Conservation (phyloP, 2,888 invertebrate species). For the Panopea generosa region DNA sequence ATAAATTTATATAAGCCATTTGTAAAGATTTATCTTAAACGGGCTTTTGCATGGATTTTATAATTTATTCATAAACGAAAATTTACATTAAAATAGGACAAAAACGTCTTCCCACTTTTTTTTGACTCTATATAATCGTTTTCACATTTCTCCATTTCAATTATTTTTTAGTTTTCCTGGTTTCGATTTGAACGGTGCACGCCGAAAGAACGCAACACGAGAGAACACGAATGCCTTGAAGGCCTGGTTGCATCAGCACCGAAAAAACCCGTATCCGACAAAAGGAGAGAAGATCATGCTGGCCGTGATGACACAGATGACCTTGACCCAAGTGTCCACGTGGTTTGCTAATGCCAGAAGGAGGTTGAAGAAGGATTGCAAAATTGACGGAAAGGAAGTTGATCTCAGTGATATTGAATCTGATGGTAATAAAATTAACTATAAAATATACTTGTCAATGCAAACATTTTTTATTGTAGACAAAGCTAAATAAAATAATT, state of each 20-base stretch:
- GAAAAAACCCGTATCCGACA: conserved; percentile 98
- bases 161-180: conserved; percentile 68
- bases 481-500: background rate
- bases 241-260: conserved; percentile 98
- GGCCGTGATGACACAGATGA: conserved; percentile 98
- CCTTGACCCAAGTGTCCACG: conserved; percentile 94
- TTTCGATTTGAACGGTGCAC: conserved; percentile 91
- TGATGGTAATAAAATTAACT: conserved; percentile 30
- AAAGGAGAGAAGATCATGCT: conserved; percentile 98
- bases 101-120: no score
- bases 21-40: no score
- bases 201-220: conserved; percentile 98
- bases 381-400: conserved; percentile 89
- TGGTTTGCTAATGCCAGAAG: conserved; percentile 98
- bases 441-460: background rate
- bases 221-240: conserved; percentile 99
- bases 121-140: no score
- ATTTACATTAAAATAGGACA: no score
- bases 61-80: no score
- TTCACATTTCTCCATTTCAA: no score
- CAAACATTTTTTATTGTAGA: background rate
- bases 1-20: no score
- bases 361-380: conserved; percentile 97
- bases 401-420: conserved; percentile 47
- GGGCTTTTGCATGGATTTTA: no score